Conservation (phyloP, 2,797 vertebrate species). For the Aythya fuligula region DNA sequence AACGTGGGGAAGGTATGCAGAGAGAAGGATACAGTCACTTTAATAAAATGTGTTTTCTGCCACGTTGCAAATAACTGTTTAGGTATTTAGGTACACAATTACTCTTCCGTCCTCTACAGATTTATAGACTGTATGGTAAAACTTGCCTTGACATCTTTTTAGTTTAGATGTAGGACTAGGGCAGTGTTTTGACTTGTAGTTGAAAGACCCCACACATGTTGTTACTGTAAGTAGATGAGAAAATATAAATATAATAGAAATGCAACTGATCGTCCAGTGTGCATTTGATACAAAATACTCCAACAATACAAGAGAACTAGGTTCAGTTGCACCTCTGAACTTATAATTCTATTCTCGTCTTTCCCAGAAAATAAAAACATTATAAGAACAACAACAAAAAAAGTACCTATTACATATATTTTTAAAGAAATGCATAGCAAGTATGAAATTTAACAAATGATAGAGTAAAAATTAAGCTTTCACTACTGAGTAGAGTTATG, state of each 20-base stretch:
- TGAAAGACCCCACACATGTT: background rate
- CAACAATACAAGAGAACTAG: background rate
- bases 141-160: background rate
- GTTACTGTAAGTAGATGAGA: background rate
- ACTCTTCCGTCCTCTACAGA: background rate
- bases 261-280: background rate
- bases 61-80: background rate
- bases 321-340: background rate
- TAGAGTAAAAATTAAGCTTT: background rate
- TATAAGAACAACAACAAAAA: background rate
- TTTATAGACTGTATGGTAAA: background rate
- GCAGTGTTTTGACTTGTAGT: background rate
- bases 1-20: background rate
- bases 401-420: background rate
- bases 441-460: background rate
- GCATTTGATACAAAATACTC: background rate
- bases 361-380: background rate
- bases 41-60: background rate
- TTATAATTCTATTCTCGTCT: background rate
- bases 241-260: background rate
- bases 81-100: background rate
- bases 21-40: background rate
- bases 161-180: background rate
- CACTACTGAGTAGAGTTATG: background rate
- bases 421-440: background rate